Evolutionary conservation across 2,797 vertebrate species (phyloP), one percentile per base, ranked within the genome.

Genomic region (Tinamus major): DNA sequence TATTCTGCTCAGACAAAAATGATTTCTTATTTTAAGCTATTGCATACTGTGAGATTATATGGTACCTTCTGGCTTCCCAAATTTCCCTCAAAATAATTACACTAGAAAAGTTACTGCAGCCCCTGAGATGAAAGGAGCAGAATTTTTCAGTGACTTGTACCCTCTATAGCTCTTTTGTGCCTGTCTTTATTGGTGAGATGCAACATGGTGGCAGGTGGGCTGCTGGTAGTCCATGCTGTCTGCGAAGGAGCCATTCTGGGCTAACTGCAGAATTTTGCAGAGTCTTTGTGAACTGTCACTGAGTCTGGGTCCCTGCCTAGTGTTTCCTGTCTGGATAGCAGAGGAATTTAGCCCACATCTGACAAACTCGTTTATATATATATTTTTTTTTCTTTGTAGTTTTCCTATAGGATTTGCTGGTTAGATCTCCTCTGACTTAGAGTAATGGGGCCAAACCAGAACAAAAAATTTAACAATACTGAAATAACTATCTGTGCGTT

Each of bases 381-480:
- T 20, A 20, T 20, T 20, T 46, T 46, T 46, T 49, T 49, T 49
- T 12, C 48, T 86, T 10, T 19, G 4, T 44, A n/a, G 11, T 82
- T 87, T 91, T 91, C n/a, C 46, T 67, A 4, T 37, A 67, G 35
- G n/a, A 76, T 88, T 87, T 90, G 23, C 49, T 89, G n/a, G 69
- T 29, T 77, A 31, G 9, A n/a, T 74, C 26, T 48, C 41, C 23
- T 65, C 26, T 75, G 27, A 84, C 27, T 77, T 79, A 37, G 41
- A 49, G 33, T 53, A 56, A 70, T 19, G 31, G 37, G 61, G 41
- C 55, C 80, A 71, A 80, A 87, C 49, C 42, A 72, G 79, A 89
- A 46, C 15, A 63, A 72, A 26, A 55, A 61, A 48, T 24, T 16
- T 75, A 77, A 68, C 10, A 29, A 1, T 74, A 51, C n/a, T 77